phyloP scores from a whole-genome alignment of 2,797 vertebrate species.

The Malacoctenus gilli region DNA sequence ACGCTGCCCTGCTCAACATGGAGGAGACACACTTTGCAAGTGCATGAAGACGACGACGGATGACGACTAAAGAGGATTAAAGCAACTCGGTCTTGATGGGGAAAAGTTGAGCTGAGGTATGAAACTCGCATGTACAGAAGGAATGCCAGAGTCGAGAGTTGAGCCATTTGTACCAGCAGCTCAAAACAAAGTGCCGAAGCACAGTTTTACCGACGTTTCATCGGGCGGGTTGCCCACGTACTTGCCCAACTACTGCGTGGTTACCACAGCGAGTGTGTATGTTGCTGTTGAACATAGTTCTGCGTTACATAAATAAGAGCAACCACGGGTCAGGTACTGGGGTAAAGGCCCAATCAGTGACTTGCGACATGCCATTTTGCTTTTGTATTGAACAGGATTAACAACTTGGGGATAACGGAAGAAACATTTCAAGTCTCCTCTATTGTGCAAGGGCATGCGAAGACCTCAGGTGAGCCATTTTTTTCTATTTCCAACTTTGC shows the following conservation, averaged over 20 bases:
- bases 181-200: slow-evolving; percentile 3
- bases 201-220: slow-evolving; percentile 6
- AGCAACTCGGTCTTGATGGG: slow-evolving; percentile 69
- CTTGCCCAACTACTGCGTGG: slow-evolving; percentile 4
- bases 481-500: slow-evolving; percentile 4
- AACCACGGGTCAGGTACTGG: slow-evolving; percentile 62
- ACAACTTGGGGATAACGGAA: slow-evolving; percentile 65
- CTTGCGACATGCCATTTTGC: slow-evolving; percentile 73
- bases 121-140: slow-evolving; percentile 70
- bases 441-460: slow-evolving; percentile 68
- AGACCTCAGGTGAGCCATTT: slow-evolving; percentile 69
- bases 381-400: slow-evolving; percentile 75
- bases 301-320: slow-evolving; percentile 69
- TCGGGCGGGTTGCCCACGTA: too few relatives aligned
- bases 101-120: slow-evolving; percentile 83
- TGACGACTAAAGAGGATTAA: slow-evolving; percentile 65
- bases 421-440: slow-evolving; percentile 62
- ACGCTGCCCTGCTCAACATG: slow-evolving; percentile 46
- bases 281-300: slow-evolving; percentile 55
- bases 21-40: slow-evolving; percentile 55
- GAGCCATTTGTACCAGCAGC: slow-evolving; percentile 21
- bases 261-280: slow-evolving; percentile 32
- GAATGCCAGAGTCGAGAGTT: slow-evolving; percentile 56
- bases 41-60: slow-evolving; percentile 58
- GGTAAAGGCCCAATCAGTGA: slow-evolving; percentile 61